Percentiles rank a stretch among this genome's conserved stretches.
These are phyloP conservation scores for Drosophila mayri DNA, from an alignment of 1,140 invertebrate species.

Conservation along the genomic window DNA sequence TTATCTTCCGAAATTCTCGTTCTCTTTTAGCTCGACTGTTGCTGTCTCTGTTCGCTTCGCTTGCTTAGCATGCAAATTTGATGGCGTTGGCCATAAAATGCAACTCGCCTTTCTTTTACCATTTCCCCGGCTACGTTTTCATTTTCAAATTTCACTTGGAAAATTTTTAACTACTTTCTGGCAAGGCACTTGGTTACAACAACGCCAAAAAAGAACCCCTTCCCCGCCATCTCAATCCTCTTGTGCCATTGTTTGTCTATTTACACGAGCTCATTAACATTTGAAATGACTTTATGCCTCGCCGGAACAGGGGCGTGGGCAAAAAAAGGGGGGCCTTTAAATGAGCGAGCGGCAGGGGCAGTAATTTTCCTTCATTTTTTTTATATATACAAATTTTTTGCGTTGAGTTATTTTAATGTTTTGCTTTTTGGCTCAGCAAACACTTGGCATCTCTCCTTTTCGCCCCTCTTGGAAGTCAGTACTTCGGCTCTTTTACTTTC, in stretches of 20 bases:
- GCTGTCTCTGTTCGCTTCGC: slow-evolving; percentile 38
- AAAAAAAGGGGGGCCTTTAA: slow-evolving; percentile 8
- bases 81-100: slow-evolving; percentile 71
- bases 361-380: slow-evolving; percentile 17
- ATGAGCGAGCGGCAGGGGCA: slow-evolving; percentile 2
- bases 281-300: slow-evolving; percentile 80
- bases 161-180: slow-evolving; percentile 78
- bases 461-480: not conserved
- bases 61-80: slow-evolving; percentile 80
- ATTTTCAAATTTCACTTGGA: slow-evolving; percentile 77
- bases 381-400: slow-evolving; percentile 24
- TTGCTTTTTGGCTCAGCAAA: slow-evolving; percentile 63
- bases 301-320: not conserved
- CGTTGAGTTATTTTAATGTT: slow-evolving; percentile 73
- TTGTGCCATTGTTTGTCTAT: slow-evolving; percentile 80
- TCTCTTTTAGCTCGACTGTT: not conserved
- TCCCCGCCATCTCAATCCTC: slow-evolving; percentile 30
- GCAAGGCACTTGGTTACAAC: slow-evolving; percentile 44
- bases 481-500: slow-evolving; percentile 55
- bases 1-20: slow-evolving; percentile 11
- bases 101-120: slow-evolving; percentile 34
- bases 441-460: slow-evolving; percentile 33
- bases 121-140: slow-evolving; percentile 52
- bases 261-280: slow-evolving; percentile 83
- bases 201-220: not conserved